These are phyloP conservation scores for Nasonovia ribisnigri DNA, from an alignment of 2,888 invertebrate species.

Conservation along the genomic window DNA sequence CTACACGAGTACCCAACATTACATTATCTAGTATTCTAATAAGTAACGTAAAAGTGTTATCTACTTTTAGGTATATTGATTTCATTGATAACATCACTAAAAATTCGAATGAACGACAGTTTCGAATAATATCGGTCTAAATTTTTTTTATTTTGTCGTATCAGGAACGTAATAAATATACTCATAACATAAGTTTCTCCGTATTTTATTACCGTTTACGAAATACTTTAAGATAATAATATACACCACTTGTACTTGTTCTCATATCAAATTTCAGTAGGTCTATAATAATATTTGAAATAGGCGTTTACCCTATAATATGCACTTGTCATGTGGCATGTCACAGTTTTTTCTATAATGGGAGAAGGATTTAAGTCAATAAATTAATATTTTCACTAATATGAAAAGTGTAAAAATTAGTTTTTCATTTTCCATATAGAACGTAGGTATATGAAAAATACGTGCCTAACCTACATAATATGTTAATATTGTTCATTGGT, in stretches of 20 bases:
- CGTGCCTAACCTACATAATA: neutral
- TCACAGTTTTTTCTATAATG: neutral
- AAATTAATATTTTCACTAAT: neutral
- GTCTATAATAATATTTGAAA: neutral
- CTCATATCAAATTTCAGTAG: neutral
- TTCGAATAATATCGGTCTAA: neutral
- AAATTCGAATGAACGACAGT: neutral
- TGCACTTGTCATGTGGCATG: neutral
- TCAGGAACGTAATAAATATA: neutral
- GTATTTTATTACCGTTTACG: neutral
- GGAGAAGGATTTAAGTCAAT: neutral
- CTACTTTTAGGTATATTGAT: neutral
- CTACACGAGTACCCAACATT: too few relatives aligned
- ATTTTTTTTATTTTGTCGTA: neutral
- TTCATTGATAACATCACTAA: neutral
- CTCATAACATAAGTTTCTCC: neutral
- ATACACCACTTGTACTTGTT: neutral
- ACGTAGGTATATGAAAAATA: too few relatives aligned
- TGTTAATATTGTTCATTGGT: neutral
- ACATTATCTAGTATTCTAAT: too few relatives aligned
- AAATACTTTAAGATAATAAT: neutral
- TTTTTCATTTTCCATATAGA: neutral
- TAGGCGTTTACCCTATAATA: neutral
- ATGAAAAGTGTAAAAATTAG: neutral
- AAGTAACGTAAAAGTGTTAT: too few relatives aligned